phyloP scores from a whole-genome alignment of 2,888 invertebrate species.

The Nycteola revayana region DNA sequence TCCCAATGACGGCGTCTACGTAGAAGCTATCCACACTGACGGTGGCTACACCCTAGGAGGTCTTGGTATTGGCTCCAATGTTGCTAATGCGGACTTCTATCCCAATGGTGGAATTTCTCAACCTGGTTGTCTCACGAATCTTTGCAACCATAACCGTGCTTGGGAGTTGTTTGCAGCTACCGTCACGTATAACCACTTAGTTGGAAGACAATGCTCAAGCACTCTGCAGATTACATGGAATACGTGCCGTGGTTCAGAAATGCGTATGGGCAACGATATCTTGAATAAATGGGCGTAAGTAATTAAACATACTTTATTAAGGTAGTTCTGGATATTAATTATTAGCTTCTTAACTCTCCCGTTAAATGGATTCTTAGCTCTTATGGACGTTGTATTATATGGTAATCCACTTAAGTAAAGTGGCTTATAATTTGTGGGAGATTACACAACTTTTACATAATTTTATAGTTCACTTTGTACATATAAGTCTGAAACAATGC shows the following conservation, averaged over 20 bases:
- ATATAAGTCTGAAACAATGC: neutral
- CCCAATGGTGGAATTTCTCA: slow-evolving; percentile 75
- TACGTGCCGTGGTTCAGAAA: slow-evolving; percentile 41
- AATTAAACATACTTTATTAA: too few relatives aligned
- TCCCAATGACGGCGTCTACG: slow-evolving; percentile 52
- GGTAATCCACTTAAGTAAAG: too few relatives aligned
- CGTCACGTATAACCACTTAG: slow-evolving; percentile 43
- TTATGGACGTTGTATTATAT: too few relatives aligned
- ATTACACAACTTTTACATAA: neutral
- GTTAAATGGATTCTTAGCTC: too few relatives aligned
- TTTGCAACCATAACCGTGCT: slow-evolving; percentile 52
- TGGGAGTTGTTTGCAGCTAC: slow-evolving; percentile 50
- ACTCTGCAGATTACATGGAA: slow-evolving; percentile 36
- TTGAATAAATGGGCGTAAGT: slow-evolving; percentile 49
- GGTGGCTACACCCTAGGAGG: slow-evolving; percentile 42
- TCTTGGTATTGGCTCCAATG: slow-evolving; percentile 61
- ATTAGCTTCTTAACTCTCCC: too few relatives aligned
- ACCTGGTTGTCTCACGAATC: slow-evolving; percentile 45
- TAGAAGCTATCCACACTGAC: slow-evolving; percentile 51
- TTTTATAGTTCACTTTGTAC: neutral
- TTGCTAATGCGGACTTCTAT: slow-evolving; percentile 81
- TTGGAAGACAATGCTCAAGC: slow-evolving; percentile 38
- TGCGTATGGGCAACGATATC: slow-evolving; percentile 47
- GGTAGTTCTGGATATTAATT: too few relatives aligned
- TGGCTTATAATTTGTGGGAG: too few relatives aligned